Base-by-base conservation (phyloP, 2,113 vertebrate species). In the Capricornis sumatraensis region DNA sequence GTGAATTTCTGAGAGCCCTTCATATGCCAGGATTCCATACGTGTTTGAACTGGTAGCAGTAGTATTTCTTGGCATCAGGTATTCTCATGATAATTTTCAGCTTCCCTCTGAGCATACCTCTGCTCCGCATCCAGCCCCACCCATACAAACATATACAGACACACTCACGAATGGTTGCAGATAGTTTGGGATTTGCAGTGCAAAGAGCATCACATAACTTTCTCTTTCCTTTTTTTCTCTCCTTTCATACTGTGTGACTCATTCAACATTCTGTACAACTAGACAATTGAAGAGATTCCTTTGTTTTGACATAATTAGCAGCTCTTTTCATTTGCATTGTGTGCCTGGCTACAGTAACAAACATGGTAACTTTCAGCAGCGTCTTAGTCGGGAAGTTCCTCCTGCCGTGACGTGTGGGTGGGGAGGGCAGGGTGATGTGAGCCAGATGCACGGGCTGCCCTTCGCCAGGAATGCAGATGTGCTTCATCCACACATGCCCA, bases 301-400 rank as follows among this genome's bases (percentile, higher is more conserved):
- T 94, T 89, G 89, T 96, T 96, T 97, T 97, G 85, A 97, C 97
- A 98, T 98, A 88, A 97, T 45, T 98, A 98, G 79, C 96, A 96
- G 85, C 76, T 94, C 95, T 97, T 98, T 97, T 93, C 96, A 58
- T 91, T 87, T 97, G 98, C 87, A 4, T 98, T 97, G 93, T 83
- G 96, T 95, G 88, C 90, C 88, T 3, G 4, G 82, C 97, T 98
- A 97, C 96, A 97, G 97, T 96, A 28, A 53, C 98, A 98, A 98
- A 96, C 97, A 91, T 97, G 98, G 97, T 98, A 98, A 98, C 98
- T 98, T 98, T 98, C 97, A 98, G 98, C 98, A 97, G 96, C 97
- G 30, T 98, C 97, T 98, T 97, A 98, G 47, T 98, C 98, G 98
- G 98, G 98, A 99, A 98, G 98, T 98, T 98, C 98, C 98, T 98